Evolutionary conservation across 1,140 invertebrate species (phyloP), one percentile per base, ranked within the genome.

Genomic region (Gryon sp.): DNA sequence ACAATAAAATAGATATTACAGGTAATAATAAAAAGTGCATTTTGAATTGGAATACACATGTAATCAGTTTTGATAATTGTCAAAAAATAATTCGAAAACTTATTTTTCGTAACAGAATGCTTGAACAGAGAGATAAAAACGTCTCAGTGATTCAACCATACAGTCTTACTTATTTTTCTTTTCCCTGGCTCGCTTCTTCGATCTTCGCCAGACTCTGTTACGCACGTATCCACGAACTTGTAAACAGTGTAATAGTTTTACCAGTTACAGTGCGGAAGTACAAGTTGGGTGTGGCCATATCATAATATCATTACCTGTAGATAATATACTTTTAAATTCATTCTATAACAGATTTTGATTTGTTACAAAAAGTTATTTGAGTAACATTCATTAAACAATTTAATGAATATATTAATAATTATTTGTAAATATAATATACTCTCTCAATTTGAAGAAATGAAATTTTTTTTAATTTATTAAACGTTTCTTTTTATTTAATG

Each of bases 191-290:
- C 26, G 52, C 40, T 46, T 11, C 40, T 68, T 57, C 63, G 63
- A 66, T 66, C 40, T 53, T 66, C 22, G 11, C 63, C 36, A 68
- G 52, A 48, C 41, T 68, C 2, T 48, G 19, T 34, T 57, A 68
- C 63, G 63, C 50, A 68, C 63, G 50, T 68, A 30, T 68, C n/a
- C 20, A 36, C 40, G 50, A 57, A 68, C 63, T 68, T 57, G 63
- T 68, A 68, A 57, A 68, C 63, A 68, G 63, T 57, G 52, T 57
- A 68, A 68, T 68, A 68, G 63, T 38, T 68, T 34, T 55, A 30
- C 24, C 9, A 48, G 40, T 55, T 68, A 68, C 45, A 68, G 62
- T 36, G 48, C 20, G 52, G 26, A 55, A 68, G 24, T 68, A 55
- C 36, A 55, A 55, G 38, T 68, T 5, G 63, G 63, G 62, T 26